Conservation (phyloP, 2,113 vertebrate genomes). For the Benitochromis conjunctus region DNA sequence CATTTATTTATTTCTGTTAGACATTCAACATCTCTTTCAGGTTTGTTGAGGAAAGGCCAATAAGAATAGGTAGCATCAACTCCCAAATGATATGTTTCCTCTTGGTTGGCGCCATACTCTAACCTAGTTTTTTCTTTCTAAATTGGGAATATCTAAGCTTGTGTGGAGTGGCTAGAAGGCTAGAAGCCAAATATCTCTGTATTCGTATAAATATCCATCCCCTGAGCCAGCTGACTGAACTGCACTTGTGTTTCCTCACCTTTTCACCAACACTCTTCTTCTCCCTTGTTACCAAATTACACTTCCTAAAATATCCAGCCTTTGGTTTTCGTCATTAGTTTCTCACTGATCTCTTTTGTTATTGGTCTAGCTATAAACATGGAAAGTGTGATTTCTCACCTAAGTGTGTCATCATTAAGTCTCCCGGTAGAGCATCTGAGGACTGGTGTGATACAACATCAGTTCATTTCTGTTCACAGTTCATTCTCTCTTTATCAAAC, state of each 20-base stretch:
- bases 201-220: background rate
- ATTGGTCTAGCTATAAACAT: background rate
- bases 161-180: background rate
- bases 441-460: background rate
- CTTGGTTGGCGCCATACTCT: background rate
- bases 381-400: conserved; percentile 10
- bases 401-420: conserved; percentile 5
- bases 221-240: background rate
- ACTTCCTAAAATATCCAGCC: background rate
- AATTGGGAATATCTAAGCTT: background rate
- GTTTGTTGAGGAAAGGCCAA: background rate
- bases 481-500: background rate
- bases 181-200: background rate
- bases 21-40: background rate
- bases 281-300: conserved; percentile 2
- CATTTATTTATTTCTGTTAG: background rate
- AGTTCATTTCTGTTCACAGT: background rate
- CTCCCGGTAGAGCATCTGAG: background rate
- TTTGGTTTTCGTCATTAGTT: conserved; percentile 13
- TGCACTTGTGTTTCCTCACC: background rate
- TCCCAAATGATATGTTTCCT: background rate
- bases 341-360: background rate
- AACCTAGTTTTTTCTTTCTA: background rate
- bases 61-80: background rate
- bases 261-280: background rate